Evolutionary conservation across 2,888 invertebrate species (phyloP), one percentile per base, ranked within the genome.

Genomic region (Diarsia rubi): DNA sequence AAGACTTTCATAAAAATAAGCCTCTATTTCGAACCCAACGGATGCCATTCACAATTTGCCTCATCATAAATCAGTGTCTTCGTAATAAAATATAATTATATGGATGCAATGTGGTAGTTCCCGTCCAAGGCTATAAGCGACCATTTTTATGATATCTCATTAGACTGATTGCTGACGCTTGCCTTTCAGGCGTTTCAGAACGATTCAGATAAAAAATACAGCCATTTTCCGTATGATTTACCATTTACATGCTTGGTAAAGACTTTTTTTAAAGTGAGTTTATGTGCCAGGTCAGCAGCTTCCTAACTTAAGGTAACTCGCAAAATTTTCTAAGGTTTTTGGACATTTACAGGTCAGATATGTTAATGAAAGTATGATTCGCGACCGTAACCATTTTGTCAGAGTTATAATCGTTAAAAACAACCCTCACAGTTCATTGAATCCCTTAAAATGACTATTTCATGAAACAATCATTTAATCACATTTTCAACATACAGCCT

Each of bases 1-100:
- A 76, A 67, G 62, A 67, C 24, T 49, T 69, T 54, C 31, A 65
- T 78, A 69, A 79, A 79, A 79, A 76, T 60, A 60, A 68, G 44
- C 37, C 5, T 49, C 14, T 45, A 60, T 54, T 79, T 76, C 57
- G 37, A 27, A 37, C 44, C 57, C 44, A 71, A 62, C 71, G 21
- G 54, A 65, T 60, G 72, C 60, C 80, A 47, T 57, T 68, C 54
- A 19, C 19, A n/a, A 57, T 69, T 69, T 42, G 27, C 54, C 47
- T 27, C 37, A 76, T 69, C 68, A 80, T 80, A 69, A 60, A 80
- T 80, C 80, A 77, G 37, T 31, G 76, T 80, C 71, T 65, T 37
- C n/a, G 2, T 54, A 52, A 52, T 52, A 3, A 70, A 79, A 68
- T 37, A 65, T 54, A 63, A 66, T 68, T 67, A 70, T 60, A 47